Percentiles rank a stretch among this genome's conserved stretches.
Conservation (phyloP, 2,113 vertebrate species). For the Acanthisitta chloris region DNA sequence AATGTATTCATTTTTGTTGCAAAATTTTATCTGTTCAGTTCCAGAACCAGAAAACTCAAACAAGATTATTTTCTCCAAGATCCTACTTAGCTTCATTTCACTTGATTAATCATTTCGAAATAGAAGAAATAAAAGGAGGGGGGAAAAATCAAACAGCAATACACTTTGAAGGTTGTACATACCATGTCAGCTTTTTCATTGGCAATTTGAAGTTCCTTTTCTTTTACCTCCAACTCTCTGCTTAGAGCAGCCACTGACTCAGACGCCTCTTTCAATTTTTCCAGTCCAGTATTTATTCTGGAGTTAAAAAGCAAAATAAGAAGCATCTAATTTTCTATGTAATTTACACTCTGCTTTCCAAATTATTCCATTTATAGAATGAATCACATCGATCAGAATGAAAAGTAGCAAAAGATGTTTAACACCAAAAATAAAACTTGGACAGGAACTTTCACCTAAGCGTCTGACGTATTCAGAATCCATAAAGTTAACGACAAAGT, state of each 20-base stretch:
- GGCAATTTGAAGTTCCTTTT: constrained; percentile 90
- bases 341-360: background rate
- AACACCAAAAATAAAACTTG: background rate
- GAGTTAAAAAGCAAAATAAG: background rate
- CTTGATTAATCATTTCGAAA: background rate
- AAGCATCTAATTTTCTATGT: background rate
- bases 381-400: background rate
- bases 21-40: background rate
- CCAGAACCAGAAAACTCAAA: background rate
- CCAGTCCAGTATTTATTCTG: constrained; percentile 92
- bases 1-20: background rate
- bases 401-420: background rate
- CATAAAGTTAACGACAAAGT: background rate
- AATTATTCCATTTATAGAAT: background rate
- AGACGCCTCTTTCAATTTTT: constrained; percentile 94
- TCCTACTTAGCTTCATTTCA: background rate
- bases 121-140: background rate
- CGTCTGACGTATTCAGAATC: background rate
- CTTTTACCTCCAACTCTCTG: constrained; percentile 90
- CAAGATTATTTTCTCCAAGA: background rate
- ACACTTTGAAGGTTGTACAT: background rate
- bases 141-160: background rate
- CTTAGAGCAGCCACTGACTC: constrained; percentile 89
- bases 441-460: background rate
- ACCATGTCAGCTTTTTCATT: constrained; percentile 94